These are phyloP conservation scores for Tenualosa thibaudeaui DNA, from an alignment of 2,797 vertebrate genomes.

Conservation along the genomic window DNA sequence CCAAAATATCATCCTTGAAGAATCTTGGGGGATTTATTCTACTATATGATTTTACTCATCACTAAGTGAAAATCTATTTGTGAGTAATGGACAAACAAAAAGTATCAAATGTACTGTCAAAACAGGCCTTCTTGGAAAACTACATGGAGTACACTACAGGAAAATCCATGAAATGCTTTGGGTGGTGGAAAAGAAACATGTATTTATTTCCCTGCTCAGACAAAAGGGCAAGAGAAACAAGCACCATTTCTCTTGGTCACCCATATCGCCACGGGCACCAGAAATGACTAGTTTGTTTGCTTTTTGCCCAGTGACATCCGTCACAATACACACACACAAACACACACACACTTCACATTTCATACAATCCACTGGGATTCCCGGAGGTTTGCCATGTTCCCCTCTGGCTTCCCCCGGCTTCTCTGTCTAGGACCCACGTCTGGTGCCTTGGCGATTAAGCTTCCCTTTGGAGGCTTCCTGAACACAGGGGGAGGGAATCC, in stretches of 20 bases:
- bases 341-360: slow-evolving; percentile 51
- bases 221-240: slow-evolving; percentile 22
- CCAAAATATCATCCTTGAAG: background rate
- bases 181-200: slow-evolving; percentile 31
- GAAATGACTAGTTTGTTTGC: slow-evolving; percentile 45
- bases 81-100: background rate
- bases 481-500: slow-evolving; percentile 24
- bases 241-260: slow-evolving; percentile 46
- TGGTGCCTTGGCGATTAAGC: slow-evolving; percentile 40
- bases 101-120: background rate
- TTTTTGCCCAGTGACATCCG: slow-evolving; percentile 41
- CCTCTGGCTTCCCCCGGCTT: slow-evolving; percentile 24
- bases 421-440: slow-evolving; percentile 42
- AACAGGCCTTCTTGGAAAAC: background rate
- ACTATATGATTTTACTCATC: background rate
- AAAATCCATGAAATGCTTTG: slow-evolving; percentile 42
- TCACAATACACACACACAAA: slow-evolving; percentile 25
- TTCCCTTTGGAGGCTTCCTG: slow-evolving; percentile 44
- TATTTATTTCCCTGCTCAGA: slow-evolving; percentile 36
- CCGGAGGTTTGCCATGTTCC: slow-evolving; percentile 27
- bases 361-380: background rate
- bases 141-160: background rate
- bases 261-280: slow-evolving; percentile 37
- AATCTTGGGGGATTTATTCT: background rate
- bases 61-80: background rate